Evolutionary conservation across 2,797 vertebrate species (phyloP), one percentile per base, ranked within the genome.

Genomic region (Pempheris klunzingeri): DNA sequence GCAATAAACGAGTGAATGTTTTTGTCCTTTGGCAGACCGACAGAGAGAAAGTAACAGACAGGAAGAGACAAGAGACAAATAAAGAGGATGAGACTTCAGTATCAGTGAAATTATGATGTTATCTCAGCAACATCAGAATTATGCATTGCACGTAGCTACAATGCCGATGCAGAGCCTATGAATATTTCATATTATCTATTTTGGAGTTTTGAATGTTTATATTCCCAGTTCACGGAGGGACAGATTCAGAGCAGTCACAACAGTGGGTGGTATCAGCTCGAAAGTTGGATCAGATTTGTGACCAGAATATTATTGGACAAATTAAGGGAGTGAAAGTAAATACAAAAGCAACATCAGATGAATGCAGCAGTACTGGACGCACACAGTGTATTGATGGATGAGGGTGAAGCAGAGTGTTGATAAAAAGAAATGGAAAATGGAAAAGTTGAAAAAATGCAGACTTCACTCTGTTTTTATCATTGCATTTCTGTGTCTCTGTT

Each of bases 131-230:
- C 46, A 43, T 63, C 34, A 71, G 65, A 65, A 20, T 53, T 22
- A 77, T 82, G 58, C 74, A 22, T 18, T 43, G 46, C 80, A 75
- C 38, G 60, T 65, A 61, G 54, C 17, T 22, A 52, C 43, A 62
- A 32, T 61, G 57, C 65, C 60, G 62, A 73, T 41, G 60, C 55
- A 64, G 36, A 78, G 44, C 13, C 38, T n/a, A 52, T 77, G 65
- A 69, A 86, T 80, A 77, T 71, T 77, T 80, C 18, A 79, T 65
- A 3, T 28, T 5, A 17, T 61, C 52, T 65, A 14, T 77, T 84
- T 76, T 38, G 28, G 26, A 50, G 17, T 39, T 22, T 58, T 36
- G 6, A 67, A 14, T 61, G 39, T 46, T 71, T 75, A 39, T 28
- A 18, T 36, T 47, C 14, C 9, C 34, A 15, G 5, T 26, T 66